Evolutionary conservation across 1,140 invertebrate species (phyloP), one percentile per base, ranked within the genome.

Genomic region (Nephotettix cincticeps): DNA sequence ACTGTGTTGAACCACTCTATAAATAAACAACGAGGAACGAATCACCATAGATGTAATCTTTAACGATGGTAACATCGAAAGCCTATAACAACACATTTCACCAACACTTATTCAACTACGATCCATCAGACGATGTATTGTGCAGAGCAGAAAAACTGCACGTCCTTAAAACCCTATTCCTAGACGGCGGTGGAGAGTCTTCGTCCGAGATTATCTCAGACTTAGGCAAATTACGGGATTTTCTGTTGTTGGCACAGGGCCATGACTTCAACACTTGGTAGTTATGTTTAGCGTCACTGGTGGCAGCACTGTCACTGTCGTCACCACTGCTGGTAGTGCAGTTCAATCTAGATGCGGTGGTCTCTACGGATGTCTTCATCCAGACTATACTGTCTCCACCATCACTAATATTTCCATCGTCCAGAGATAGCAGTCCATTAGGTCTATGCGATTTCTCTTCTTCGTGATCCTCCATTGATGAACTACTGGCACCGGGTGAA

Each of bases 361-460:
- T 11, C 68, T 86, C 83, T 1, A 82, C 83, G 0, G 82, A 83
- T 1, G 80, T 77, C 1, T 82, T 81, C 0, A 83, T 82, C 1
- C 84, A 84, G 73, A 80, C 82, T 14, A 78, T 80, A 36, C 77
- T 77, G 29, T 72, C 74, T 61, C 76, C 77, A 40, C 72, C 75
- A 9, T 73, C 68, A 73, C 71, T 67, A 36, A 70, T 68, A 56
- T 75, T 72, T 72, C 76, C 68, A 51, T 72, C 30, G 76, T 61
- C 27, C 74, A 74, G 21, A 73, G 77, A 73, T 76, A 77, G 23
- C 2, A 70, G 13, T 17, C 29, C 40, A 40, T 45, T 67, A 1
- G 30, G 19, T 11, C 30, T 13, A 23, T 6, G 23, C 13, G 23
- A 36, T 36, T 25, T 27, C 13, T 65, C 56, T 11, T 65, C 17